These are phyloP conservation scores for Diorhabda carinulata DNA, from an alignment of 1,140 invertebrate genomes.

Conservation along the genomic window DNA sequence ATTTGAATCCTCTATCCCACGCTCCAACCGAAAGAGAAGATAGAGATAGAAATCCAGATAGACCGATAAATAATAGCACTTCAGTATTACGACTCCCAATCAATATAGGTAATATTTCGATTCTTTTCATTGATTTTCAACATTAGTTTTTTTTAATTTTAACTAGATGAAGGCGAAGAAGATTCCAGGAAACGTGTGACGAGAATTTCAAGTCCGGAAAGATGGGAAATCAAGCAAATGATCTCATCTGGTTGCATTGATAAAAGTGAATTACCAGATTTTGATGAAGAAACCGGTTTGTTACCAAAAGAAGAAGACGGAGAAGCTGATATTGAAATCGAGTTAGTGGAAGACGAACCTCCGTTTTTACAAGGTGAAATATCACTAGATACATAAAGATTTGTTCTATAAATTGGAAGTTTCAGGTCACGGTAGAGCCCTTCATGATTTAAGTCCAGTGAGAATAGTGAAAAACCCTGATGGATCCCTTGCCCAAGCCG, in stretches of 20 bases:
- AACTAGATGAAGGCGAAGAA: conserved; percentile 67
- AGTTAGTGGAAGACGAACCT: conserved; percentile 97
- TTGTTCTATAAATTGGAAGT: not conserved
- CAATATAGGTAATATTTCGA: conserved; percentile 45
- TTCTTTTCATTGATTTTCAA: not conserved
- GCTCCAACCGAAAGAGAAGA: conserved; percentile 62
- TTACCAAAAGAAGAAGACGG: conserved; percentile 84
- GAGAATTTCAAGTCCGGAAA: conserved; percentile 92
- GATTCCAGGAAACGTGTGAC: conserved; percentile 78
- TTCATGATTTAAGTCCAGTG: conserved; percentile 91
- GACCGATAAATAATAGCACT: conserved; percentile 57
- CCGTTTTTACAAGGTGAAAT: conserved; percentile 76
- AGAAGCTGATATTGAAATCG: conserved; percentile 98
- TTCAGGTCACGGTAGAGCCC: conserved; percentile 71
- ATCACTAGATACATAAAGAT: too few relatives aligned
- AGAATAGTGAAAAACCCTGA: conserved; percentile 99
- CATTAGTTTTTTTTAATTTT: not conserved
- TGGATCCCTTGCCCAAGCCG: conserved; percentile 94
- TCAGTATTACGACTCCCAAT: conserved; percentile 67
- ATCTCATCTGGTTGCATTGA: conserved; percentile 79
- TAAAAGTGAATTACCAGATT: conserved; percentile 86
- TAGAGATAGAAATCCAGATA: conserved; percentile 79
- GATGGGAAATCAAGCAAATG: conserved; percentile 88
- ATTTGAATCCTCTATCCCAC: conserved; percentile 84
- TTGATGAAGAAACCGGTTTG: conserved; percentile 85